Evolutionary conservation across 2,888 invertebrate genomes (phyloP).

Genomic region (Electrophaes corylata): DNA sequence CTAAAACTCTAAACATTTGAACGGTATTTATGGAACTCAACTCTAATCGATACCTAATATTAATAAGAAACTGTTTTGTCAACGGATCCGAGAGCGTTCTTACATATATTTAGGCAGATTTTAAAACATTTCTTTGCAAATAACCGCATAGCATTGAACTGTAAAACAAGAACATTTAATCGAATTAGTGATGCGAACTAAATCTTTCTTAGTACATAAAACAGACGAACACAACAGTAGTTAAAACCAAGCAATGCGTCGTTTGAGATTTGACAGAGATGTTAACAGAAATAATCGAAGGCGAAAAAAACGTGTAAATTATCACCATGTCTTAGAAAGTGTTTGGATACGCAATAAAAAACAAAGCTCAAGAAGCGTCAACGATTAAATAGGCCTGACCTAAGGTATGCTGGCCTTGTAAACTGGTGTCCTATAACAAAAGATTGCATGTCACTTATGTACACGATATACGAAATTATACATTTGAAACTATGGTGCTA

Average conservation of each 20-base stretch:
- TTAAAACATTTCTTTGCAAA: neutral
- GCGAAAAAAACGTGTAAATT: conserved; percentile 48
- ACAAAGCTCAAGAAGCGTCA: conserved; percentile 67
- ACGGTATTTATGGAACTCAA: no score
- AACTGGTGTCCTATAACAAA: conserved; percentile 83
- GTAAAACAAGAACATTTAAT: conserved; percentile 18
- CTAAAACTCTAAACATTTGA: no score
- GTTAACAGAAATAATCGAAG: conserved; percentile 21
- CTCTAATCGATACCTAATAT: no score
- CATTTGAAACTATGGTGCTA: neutral
- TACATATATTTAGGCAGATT: no score
- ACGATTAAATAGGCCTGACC: conserved; percentile 73
- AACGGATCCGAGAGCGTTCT: no score
- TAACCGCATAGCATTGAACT: conserved; percentile 15
- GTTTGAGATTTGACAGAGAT: conserved; percentile 32
- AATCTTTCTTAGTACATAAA: conserved; percentile 31
- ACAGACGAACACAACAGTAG: conserved; percentile 34
- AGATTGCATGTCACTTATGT: conserved; percentile 49
- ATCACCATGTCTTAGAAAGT: conserved; percentile 68
- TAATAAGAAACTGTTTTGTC: no score
- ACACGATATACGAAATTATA: conserved; percentile 35
- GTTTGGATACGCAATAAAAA: conserved; percentile 51
- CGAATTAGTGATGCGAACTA: conserved; percentile 36
- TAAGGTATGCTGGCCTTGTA: conserved; percentile 80
- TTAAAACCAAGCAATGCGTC: conserved; percentile 23